Evolutionary conservation across 2,113 vertebrate species (phyloP).

Genomic region (Pagrus major): DNA sequence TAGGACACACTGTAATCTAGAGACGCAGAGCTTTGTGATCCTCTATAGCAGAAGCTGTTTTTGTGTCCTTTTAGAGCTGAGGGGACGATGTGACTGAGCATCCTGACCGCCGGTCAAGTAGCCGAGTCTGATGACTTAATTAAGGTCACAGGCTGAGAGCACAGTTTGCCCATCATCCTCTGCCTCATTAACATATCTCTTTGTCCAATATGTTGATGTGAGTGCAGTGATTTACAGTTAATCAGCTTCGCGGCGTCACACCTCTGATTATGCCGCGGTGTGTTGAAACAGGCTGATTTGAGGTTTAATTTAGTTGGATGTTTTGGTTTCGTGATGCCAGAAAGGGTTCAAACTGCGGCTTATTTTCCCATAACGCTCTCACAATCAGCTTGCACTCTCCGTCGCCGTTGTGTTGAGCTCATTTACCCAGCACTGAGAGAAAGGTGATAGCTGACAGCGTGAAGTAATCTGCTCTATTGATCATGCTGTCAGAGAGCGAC

Average conservation of each 20-base stretch:
- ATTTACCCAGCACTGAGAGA: slow-evolving; percentile 76
- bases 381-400: slow-evolving; percentile 35
- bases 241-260: slow-evolving; percentile 17
- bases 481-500: slow-evolving; percentile 80
- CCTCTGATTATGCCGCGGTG: background rate
- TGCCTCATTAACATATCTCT: slow-evolving; percentile 66
- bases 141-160: slow-evolving; percentile 74
- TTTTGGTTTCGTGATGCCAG: slow-evolving; percentile 13
- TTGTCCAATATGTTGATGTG: slow-evolving; percentile 51
- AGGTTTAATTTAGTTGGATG: background rate
- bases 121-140: slow-evolving; percentile 83
- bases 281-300: background rate
- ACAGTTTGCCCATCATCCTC: slow-evolving; percentile 51
- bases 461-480: slow-evolving; percentile 86
- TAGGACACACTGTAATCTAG: background rate
- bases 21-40: slow-evolving; percentile 12
- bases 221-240: slow-evolving; percentile 49
- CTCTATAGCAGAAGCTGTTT: slow-evolving; percentile 21
- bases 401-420: slow-evolving; percentile 59
- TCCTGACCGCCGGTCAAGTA: slow-evolving; percentile 81
- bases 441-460: slow-evolving; percentile 87
- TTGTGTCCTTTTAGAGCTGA: slow-evolving; percentile 56
- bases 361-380: slow-evolving; percentile 13
- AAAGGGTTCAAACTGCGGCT: slow-evolving; percentile 14
- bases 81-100: slow-evolving; percentile 48